Conservation (phyloP, 2,113 vertebrate species). For the Xenopus laevis region DNA sequence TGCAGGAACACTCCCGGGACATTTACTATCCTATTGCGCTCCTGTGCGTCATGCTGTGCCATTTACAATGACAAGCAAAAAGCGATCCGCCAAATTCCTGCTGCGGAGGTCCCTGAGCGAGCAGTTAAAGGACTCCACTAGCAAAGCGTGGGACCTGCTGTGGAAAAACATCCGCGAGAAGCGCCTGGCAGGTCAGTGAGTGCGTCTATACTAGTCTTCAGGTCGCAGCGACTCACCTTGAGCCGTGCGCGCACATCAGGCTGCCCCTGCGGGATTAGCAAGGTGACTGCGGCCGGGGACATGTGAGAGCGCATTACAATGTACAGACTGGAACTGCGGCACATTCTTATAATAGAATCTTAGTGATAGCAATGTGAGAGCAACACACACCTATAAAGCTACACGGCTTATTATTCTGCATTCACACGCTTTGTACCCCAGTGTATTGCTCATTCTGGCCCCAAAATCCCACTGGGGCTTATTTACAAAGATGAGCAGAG, state of each 20-base stretch:
- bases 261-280: not conserved
- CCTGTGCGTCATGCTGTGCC: slow-evolving; percentile 55
- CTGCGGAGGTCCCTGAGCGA: slow-evolving; percentile 85
- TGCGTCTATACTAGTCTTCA: not conserved
- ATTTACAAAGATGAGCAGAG: too few species aligned
- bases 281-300: not conserved
- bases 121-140: slow-evolving; percentile 84
- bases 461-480: too few species aligned
- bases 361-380: too few species aligned
- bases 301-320: too few species aligned
- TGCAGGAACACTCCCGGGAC: slow-evolving; percentile 13
- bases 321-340: too few species aligned
- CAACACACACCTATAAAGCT: too few species aligned
- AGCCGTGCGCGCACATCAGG: not conserved
- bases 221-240: too few species aligned
- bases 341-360: too few species aligned
- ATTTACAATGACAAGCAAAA: slow-evolving; percentile 73
- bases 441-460: too few species aligned
- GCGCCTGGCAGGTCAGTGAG: slow-evolving; percentile 87
- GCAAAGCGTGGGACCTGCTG: slow-evolving; percentile 87
- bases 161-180: slow-evolving; percentile 85
- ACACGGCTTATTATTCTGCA: too few species aligned
- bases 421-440: too few species aligned
- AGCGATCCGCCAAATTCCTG: slow-evolving; percentile 63
- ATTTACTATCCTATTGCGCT: not conserved